Base-by-base conservation (phyloP, 2,797 vertebrate species). In the Labeo calbasu region DNA sequence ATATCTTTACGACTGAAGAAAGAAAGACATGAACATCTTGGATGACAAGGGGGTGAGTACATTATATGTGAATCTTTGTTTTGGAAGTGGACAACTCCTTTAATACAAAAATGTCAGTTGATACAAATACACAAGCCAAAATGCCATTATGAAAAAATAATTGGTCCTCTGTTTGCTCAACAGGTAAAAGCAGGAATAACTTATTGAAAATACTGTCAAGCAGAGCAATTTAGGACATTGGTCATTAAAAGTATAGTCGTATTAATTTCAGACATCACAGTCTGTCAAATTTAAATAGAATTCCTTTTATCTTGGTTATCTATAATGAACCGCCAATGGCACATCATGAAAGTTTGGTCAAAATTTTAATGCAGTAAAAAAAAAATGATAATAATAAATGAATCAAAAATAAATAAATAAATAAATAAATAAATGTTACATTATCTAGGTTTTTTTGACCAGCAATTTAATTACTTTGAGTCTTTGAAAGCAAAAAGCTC, bases 391-490 rank as follows among this genome's bases (percentile, higher is more conserved):
- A 25, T 6, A 25, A 55, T 21, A 55, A 59, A 65, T 28, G 15
- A 28, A 61, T 7, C 28, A 28, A 14, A 61, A 25, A 25, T 8
- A 51, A 59, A 59, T n/a, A 61, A 23, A 61, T 23, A 61, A 25
- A 25, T 8, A 51, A 59, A 59, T n/a, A 61, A 23, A 61, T 23
- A 14, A 46, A n/a, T n/a, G 40, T 70, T 43, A 2, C 66, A 69
- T n/a, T 46, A 70, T 46, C 40, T 46, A 23, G 23, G 21, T 70
- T 70, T 6, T 70, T 70, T 70, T 70, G 21, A 70, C n/a, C 68
- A 15, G 40, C 6, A 4, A 23, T 48, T 70, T 48, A 23, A 43
- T 46, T 23, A 46, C 68, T 8, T n/a, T n/a, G 12, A n/a, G 40
- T 6, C 40, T 13, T 69, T 63, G 8, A 28, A 63, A 28, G 15